Conservation (phyloP, 2,888 invertebrate genomes). For the Drosophila robusta region DNA sequence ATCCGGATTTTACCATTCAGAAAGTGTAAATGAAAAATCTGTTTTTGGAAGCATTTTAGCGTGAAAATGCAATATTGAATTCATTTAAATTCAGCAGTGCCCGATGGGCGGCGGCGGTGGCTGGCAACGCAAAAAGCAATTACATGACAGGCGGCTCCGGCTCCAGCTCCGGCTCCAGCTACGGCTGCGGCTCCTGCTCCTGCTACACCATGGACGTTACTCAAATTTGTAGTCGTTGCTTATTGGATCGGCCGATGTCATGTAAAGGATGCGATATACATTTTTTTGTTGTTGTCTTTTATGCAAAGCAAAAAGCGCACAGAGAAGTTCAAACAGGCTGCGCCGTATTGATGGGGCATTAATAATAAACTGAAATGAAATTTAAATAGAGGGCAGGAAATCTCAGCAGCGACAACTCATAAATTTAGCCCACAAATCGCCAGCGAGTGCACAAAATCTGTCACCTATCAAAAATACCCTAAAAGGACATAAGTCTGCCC, state of each 20-base stretch:
- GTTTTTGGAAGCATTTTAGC: constrained; percentile 84
- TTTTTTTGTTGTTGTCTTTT: constrained; percentile 50
- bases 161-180: constrained; percentile 1
- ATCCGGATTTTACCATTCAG: constrained; percentile 83
- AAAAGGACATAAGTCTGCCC: constrained; percentile 81
- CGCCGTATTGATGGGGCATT: constrained; percentile 42
- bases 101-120: constrained; percentile 29
- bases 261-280: constrained; percentile 54
- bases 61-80: constrained; percentile 84
- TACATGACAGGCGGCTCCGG: constrained; percentile 62
- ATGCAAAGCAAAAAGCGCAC: constrained; percentile 47
- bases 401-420: constrained; percentile 76
- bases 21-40: constrained; percentile 84
- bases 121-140: constrained; percentile 72
- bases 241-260: constrained; percentile 42
- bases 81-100: constrained; percentile 80
- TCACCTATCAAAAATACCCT: constrained; percentile 84
- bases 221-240: constrained; percentile 30
- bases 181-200: not conserved
- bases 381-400: constrained; percentile 61
- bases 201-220: not conserved
- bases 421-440: constrained; percentile 77
- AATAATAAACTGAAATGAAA: constrained; percentile 72
- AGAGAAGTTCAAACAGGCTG: constrained; percentile 11
- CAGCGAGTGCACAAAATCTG: constrained; percentile 76